phyloP scores from a whole-genome alignment of 2,797 vertebrate genomes.

The Hippocampus kuda region DNA sequence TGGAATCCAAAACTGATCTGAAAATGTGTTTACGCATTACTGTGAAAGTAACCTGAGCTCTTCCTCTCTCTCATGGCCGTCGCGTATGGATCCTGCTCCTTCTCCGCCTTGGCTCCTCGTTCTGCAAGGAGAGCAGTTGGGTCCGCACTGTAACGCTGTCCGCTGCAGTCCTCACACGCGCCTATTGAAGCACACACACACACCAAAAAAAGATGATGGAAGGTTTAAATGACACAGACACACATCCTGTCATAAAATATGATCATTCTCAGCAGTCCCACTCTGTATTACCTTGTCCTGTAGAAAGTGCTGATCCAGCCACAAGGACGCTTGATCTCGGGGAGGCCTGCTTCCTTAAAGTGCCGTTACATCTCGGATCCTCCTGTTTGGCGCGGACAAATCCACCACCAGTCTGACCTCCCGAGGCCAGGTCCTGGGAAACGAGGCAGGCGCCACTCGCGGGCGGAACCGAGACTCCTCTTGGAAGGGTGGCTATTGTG shows the following conservation, averaged over 20 bases:
- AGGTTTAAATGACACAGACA: neutral
- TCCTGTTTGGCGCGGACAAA: constrained; percentile 63
- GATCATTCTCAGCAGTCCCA: neutral
- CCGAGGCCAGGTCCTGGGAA: constrained; percentile 69
- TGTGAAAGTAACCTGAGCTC: constrained; percentile 71
- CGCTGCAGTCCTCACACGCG: constrained; percentile 76
- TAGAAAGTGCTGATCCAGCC: constrained; percentile 33
- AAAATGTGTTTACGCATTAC: neutral
- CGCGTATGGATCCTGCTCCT: constrained; percentile 83
- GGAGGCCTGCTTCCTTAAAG: constrained; percentile 78
- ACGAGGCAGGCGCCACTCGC: constrained; percentile 64
- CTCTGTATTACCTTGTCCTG: constrained; percentile 47
- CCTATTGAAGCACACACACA: constrained; percentile 12
- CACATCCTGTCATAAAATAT: neutral
- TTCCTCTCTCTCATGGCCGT: constrained; percentile 81
- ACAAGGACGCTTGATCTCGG: constrained; percentile 52
- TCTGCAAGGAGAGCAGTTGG: constrained; percentile 81
- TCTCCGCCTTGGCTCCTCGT: constrained; percentile 70
- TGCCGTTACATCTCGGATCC: constrained; percentile 88
- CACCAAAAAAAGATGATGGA: neutral
- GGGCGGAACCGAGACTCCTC: constrained; percentile 65
- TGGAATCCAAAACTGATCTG: too few species aligned
- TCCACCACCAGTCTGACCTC: constrained; percentile 64
- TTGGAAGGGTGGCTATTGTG: constrained; percentile 71
- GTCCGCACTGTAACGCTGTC: constrained; percentile 93